These are phyloP conservation scores for Scytalopus superciliaris DNA, from an alignment of 2,113 vertebrate species.

Conservation along the genomic window DNA sequence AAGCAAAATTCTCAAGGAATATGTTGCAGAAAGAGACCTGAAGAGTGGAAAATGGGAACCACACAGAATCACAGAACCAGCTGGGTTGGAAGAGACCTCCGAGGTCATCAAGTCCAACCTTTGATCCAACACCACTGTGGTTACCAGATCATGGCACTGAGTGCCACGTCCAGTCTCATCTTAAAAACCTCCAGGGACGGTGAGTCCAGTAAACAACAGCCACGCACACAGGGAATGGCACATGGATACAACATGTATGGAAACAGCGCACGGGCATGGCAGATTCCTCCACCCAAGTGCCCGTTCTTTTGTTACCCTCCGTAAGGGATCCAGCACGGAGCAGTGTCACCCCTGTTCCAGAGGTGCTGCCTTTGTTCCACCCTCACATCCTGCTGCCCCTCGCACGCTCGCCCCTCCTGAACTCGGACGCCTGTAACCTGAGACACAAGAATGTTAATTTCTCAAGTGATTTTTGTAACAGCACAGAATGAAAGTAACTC, in stretches of 20 bases:
- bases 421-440: neutral
- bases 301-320: neutral
- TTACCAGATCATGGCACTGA: no score
- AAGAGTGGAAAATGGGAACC: conserved; percentile 55
- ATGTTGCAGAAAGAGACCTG: neutral
- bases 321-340: neutral
- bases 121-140: no score
- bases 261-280: neutral
- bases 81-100: no score
- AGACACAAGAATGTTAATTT: conserved; percentile 25
- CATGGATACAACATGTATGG: rapidly evolving
- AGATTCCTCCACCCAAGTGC: neutral
- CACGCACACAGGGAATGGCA: neutral
- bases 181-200: no score
- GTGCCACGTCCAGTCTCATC: no score
- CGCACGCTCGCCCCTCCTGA: neutral
- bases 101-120: no score
- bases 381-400: neutral
- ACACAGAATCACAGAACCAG: neutral
- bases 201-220: neutral
- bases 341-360: neutral
- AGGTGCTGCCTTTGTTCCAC: conserved; percentile 5
- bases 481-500: neutral
- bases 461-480: conserved; percentile 30
- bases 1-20: neutral